Percentiles rank a stretch among this genome's conserved stretches.
phyloP scores from a whole-genome alignment of 64 coral and sea anemone species.

The Montipora foliosa region DNA sequence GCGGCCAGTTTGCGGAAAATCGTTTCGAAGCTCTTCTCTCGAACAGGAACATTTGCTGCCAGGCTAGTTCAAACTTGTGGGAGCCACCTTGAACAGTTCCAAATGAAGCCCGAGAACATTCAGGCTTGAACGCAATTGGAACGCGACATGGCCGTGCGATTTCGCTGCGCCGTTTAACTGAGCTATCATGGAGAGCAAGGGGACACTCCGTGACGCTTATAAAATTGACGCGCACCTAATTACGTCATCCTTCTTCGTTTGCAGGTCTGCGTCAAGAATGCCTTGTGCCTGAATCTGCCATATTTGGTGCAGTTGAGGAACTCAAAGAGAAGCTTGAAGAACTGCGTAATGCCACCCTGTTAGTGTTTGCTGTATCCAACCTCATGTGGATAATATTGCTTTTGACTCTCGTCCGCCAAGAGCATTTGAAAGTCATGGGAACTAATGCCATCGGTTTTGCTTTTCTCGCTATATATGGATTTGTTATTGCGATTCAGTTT shows the following conservation, averaged over 20 bases:
- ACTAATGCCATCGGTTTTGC: conserved; percentile 83
- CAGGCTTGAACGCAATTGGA: no score
- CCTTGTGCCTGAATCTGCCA: conserved; percentile 88
- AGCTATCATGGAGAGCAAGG: no score
- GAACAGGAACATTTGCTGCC: no score
- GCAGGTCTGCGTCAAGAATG: conserved; percentile 68
- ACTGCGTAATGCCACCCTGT: conserved; percentile 66
- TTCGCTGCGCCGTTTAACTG: no score
- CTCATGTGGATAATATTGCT: conserved; percentile 88
- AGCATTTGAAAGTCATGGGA: conserved; percentile 52
- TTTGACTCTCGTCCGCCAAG: conserved; percentile 24
- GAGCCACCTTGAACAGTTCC: no score
- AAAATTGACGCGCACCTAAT: not conserved
- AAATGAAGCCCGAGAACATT: no score
- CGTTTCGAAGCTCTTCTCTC: no score
- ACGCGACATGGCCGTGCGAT: no score
- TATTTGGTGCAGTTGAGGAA: conserved; percentile 84
- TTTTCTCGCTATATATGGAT: conserved; percentile 83
- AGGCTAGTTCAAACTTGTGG: no score
- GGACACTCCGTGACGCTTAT: no score
- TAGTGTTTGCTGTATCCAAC: conserved; percentile 76
- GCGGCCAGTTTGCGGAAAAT: no score
- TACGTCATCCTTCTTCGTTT: not conserved
- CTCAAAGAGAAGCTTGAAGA: conserved; percentile 95
- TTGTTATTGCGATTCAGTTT: conserved; percentile 83